A percentile compares a stretch with the other conserved stretches of the same genome.
phyloP scores from a whole-genome alignment of 2,888 invertebrate species.

The Caenorhabditis parvicauda region DNA sequence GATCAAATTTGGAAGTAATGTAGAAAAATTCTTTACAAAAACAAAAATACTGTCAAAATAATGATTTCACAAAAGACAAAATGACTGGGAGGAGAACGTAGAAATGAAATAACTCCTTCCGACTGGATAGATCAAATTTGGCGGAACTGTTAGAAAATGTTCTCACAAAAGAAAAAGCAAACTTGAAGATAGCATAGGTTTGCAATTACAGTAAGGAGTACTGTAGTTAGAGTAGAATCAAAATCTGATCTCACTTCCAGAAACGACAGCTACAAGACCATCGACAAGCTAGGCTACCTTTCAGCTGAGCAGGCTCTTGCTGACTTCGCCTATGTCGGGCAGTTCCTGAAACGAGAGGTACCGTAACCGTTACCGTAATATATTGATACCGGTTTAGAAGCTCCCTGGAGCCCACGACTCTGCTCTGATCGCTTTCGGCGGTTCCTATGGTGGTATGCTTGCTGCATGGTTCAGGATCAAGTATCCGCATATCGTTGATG shows the following conservation, averaged over 20 bases:
- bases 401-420: constrained; percentile 64
- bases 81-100: background rate
- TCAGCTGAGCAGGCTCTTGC: constrained; percentile 87
- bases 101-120: too few species aligned
- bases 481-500: constrained; percentile 80
- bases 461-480: constrained; percentile 92
- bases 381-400: constrained; percentile 70
- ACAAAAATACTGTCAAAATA: too few species aligned
- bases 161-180: too few species aligned
- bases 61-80: background rate
- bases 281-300: constrained; percentile 70
- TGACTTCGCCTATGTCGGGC: constrained; percentile 80
- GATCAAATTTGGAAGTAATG: background rate
- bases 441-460: constrained; percentile 95
- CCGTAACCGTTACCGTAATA: background rate
- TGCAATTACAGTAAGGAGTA: too few species aligned
- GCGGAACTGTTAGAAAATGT: too few species aligned
- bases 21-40: background rate
- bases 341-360: constrained; percentile 65
- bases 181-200: too few species aligned
- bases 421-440: constrained; percentile 81
- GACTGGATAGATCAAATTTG: too few species aligned
- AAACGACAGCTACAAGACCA: constrained; percentile 7
- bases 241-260: too few species aligned
- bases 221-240: too few species aligned